These are phyloP conservation scores for Manduca sexta DNA, from an alignment of 1,140 invertebrate genomes.

Conservation along the genomic window DNA sequence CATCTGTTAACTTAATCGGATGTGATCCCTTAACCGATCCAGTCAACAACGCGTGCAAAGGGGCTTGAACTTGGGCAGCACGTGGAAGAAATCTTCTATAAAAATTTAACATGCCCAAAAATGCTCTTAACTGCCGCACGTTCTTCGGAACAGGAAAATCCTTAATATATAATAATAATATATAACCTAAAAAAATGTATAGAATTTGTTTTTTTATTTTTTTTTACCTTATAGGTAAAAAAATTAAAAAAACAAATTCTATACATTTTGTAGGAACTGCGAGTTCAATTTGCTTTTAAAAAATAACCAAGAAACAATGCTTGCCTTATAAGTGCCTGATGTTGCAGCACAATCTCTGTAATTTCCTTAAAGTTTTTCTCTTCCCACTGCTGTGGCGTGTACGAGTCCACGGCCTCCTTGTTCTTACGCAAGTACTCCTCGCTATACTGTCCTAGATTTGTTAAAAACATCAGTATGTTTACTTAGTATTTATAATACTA, in stretches of 20 bases:
- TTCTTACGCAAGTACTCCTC: neutral
- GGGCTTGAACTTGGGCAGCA: neutral
- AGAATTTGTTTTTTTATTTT: too few species aligned
- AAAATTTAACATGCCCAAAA: too few species aligned
- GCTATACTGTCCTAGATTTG: neutral
- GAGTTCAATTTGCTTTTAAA: too few species aligned
- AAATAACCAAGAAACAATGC: too few species aligned
- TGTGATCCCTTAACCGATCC: neutral
- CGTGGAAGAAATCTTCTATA: too few species aligned
- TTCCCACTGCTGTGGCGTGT: conserved; percentile 2
- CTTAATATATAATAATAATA: too few species aligned
- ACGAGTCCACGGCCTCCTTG: neutral
- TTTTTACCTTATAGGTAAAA: too few species aligned
- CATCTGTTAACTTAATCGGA: neutral
- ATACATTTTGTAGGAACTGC: too few species aligned
- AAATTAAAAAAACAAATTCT: too few species aligned
- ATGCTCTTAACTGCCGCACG: too few species aligned
- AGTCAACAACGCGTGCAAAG: neutral
- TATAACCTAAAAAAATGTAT: too few species aligned
- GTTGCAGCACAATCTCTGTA: conserved; percentile 10
- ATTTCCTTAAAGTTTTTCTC: conserved; percentile 7
- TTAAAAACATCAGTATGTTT: neutral
- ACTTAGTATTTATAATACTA: neutral
- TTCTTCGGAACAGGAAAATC: too few species aligned
- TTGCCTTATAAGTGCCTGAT: conserved; percentile 18